Base-by-base conservation (phyloP, 2,797 vertebrate genomes). In the Melanotaenia trifasciata region DNA sequence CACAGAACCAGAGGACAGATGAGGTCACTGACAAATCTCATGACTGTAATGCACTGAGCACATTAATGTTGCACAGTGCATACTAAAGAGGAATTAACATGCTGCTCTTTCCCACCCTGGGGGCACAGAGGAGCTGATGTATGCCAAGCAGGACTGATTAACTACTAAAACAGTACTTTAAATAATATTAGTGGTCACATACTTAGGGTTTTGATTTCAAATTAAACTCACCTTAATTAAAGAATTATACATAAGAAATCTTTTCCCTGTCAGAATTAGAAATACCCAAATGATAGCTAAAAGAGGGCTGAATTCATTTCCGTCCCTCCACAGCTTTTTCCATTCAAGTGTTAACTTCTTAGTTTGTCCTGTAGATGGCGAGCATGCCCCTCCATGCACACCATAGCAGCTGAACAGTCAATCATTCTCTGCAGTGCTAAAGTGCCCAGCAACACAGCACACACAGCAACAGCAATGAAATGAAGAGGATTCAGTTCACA, bases 391-490 rank as follows among this genome's bases (percentile, higher is more conserved):
- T 73, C 53, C 2, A 16, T 38, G 47, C 12, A 36, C 26, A 11
- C 56, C 43, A 16, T 18, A 51, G 2, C 28, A 60, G 73, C 70
- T 11, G 33, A 79, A 24, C 69, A 62, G 81, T 80, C 80, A 36
- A 30, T 84, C 61, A 38, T 20, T 69, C 79, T 80, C 88, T 83
- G 88, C 86, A 80, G 81, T 53, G 72, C 74, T 84, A 20, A 81
- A 80, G 84, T 72, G 81, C 87, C 87, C 88, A 80, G 87, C 87
- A 90, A 88, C 85, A 84, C 5, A 1, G 66, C 13, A 60, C 80
- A 65, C 78, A 81, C 79, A 58, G 83, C 85, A 81, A 56, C 86
- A 75, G 81, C 74, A 89, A 84, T 72, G 58, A 70, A 85, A 90
- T 90, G 74, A 89, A 83, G 84, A 75, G 36, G 74, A 75, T 36